Evolutionary conservation across 2,888 invertebrate species (phyloP), one percentile per base, ranked within the genome.

Genomic region (Villa cingulata): DNA sequence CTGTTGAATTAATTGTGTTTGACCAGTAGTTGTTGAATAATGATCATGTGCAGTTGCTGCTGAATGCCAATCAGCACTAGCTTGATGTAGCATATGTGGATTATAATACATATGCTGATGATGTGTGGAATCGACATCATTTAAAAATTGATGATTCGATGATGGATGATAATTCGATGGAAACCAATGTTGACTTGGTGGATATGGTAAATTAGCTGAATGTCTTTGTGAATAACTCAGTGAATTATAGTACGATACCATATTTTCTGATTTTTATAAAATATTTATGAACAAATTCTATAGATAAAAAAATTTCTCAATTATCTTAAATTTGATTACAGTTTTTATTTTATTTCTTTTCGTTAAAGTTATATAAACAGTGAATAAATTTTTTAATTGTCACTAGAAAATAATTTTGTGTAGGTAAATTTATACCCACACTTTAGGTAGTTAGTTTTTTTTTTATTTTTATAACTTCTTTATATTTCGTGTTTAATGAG

Each of bases 211-310:
- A 66, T 75, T 76, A 43, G 67, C 63, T 68, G 72, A 75, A 56
- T 80, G 81, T 66, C 79, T 79, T 55, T 66, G 68, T 63, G 78
- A 74, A 69, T 81, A 81, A 71, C 80, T 76, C 66, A 78, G 74
- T 61, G 79, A 55, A 70, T 66, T 80, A 73, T 69, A 83, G 68
- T 83, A 84, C 57, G 80, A 79, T 71, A 84, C 82, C 84, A 84
- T 83, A n/a, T n/a, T n/a, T n/a, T n/a, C n/a, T n/a, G n/a, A n/a
- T n/a, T n/a, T n/a, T n/a, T n/a, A n/a, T n/a, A n/a, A n/a, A n/a
- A n/a, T n/a, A n/a, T n/a, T n/a, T n/a, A n/a, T n/a, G n/a, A n/a
- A n/a, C n/a, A n/a, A n/a, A n/a, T n/a, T n/a, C n/a, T n/a, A n/a
- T n/a, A n/a, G n/a, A n/a, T n/a, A n/a, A n/a, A n/a, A n/a, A n/a